These are phyloP conservation scores for Caretta caretta DNA, from an alignment of 2,113 vertebrate genomes.

Conservation along the genomic window DNA sequence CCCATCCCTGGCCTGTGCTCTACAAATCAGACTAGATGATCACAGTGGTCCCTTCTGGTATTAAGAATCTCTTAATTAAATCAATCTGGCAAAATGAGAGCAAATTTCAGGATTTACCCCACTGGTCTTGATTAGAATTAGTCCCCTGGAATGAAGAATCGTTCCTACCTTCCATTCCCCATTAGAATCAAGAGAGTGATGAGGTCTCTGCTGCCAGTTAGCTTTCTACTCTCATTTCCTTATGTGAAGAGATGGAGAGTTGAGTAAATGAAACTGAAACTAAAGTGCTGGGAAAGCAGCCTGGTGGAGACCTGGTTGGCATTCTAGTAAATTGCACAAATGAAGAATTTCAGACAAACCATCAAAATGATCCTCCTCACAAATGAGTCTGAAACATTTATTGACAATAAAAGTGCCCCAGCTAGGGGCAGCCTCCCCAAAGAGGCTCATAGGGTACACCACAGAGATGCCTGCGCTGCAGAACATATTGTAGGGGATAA, in stretches of 20 bases:
- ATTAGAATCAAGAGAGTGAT: not conserved
- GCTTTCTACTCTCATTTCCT: not conserved
- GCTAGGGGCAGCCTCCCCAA: no score
- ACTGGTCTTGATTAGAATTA: not conserved
- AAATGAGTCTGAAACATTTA: no score
- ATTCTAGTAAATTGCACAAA: no score
- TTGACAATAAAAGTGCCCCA: no score
- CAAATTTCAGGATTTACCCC: not conserved
- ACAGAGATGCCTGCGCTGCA: no score
- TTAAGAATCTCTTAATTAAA: not conserved
- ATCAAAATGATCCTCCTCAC: no score
- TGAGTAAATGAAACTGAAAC: not conserved
- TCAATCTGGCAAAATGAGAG: not conserved
- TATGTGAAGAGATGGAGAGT: not conserved
- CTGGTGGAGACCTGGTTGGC: not conserved
- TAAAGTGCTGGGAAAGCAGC: not conserved
- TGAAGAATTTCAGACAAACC: no score
- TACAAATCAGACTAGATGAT: no score
- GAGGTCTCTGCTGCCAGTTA: not conserved
- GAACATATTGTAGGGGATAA: no score
- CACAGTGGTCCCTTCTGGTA: no score
- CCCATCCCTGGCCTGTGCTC: no score
- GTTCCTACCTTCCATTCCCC: not conserved
- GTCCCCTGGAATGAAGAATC: not conserved
- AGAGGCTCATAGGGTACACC: no score